Evolutionary conservation across 2,113 vertebrate genomes (phyloP).

Genomic region (Poeciliopsis retropinna): DNA sequence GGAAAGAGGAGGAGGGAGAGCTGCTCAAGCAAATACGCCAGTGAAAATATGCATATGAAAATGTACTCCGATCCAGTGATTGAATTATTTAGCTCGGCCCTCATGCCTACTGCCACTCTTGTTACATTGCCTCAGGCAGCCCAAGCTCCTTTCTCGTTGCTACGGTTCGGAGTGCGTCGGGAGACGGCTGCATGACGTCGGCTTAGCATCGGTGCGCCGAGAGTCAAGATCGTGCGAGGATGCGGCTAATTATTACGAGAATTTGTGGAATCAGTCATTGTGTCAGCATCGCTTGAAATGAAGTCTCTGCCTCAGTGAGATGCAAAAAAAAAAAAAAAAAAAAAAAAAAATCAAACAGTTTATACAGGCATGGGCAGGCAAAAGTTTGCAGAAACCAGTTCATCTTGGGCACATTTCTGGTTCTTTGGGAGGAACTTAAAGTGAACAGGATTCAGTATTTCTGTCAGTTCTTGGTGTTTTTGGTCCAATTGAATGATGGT

Average conservation of each 20-base stretch:
- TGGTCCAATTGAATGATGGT: background rate
- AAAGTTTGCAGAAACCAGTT: too few relatives aligned
- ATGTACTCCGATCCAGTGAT: conserved; percentile 59
- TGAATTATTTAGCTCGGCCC: conserved; percentile 73
- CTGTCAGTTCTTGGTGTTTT: background rate
- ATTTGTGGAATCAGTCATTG: conserved; percentile 2
- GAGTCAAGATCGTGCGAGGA: background rate
- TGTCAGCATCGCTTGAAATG: background rate
- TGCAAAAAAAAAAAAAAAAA: too few relatives aligned
- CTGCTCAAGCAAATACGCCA: conserved; percentile 55
- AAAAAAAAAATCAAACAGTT: too few relatives aligned
- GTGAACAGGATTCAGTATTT: background rate
- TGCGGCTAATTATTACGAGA: conserved; percentile 7
- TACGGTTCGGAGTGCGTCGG: conserved; percentile 36
- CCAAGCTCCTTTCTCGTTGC: conserved; percentile 42
- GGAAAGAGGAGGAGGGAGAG: conserved; percentile 33
- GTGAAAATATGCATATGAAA: conserved; percentile 73
- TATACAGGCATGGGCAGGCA: too few relatives aligned
- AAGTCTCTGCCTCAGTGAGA: background rate
- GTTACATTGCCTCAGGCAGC: conserved; percentile 57
- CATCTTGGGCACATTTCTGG: background rate
- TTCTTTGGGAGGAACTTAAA: background rate
- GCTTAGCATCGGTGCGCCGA: conserved; percentile 13
- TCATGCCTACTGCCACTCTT: conserved; percentile 66
- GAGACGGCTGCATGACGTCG: conserved; percentile 17